These are phyloP conservation scores for Acromyrmex echinatior DNA, from an alignment of 1,140 invertebrate species.

Conservation along the genomic window DNA sequence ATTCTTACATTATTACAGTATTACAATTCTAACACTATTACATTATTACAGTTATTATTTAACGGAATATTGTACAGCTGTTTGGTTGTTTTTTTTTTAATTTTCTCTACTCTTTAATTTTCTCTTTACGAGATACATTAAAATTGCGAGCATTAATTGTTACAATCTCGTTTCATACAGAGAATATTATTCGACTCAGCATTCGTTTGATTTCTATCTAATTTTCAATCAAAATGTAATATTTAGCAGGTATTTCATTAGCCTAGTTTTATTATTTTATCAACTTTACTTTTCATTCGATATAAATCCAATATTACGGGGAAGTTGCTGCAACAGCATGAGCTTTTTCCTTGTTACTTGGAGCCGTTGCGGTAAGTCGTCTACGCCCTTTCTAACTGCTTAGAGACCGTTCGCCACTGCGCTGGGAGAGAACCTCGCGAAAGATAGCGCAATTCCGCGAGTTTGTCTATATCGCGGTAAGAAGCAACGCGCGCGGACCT, in stretches of 20 bases:
- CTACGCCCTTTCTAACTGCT: slow-evolving; percentile 7
- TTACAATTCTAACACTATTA: background rate
- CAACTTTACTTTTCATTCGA: slow-evolving; percentile 24
- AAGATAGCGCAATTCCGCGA: slow-evolving; percentile 59
- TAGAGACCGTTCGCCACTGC: slow-evolving; percentile 20
- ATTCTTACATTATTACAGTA: background rate
- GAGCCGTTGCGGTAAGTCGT: slow-evolving; percentile 5
- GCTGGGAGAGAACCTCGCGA: slow-evolving; percentile 19
- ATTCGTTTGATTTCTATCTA: background rate
- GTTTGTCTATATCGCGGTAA: slow-evolving; percentile 73
- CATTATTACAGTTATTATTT: background rate
- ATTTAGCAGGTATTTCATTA: slow-evolving; percentile 16
- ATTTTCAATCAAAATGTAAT: background rate
- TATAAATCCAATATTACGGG: slow-evolving; percentile 41
- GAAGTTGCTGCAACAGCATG: background rate
- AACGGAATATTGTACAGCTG: background rate
- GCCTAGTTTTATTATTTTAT: slow-evolving; percentile 1
- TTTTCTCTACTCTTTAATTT: background rate
- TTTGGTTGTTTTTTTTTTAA: background rate
- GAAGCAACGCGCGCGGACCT: slow-evolving; percentile 67
- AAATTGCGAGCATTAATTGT: background rate
- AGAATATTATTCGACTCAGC: background rate
- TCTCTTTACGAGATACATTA: no score
- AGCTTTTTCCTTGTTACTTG: slow-evolving; percentile 26
- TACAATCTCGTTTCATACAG: background rate